Evolutionary conservation across 1,140 invertebrate species (phyloP).

Genomic region (Antheraea mylitta): DNA sequence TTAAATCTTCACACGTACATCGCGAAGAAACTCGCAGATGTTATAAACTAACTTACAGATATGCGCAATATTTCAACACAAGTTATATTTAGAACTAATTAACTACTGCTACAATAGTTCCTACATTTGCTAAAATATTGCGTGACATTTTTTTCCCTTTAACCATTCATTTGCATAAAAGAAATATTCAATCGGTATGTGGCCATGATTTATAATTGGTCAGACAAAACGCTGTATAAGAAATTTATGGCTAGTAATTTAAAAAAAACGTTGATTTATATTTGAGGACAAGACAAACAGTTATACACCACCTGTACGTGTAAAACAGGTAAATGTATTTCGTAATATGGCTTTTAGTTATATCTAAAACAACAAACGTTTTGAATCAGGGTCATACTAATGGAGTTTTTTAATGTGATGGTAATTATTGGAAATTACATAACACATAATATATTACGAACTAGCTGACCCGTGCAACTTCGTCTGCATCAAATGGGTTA

Average conservation of each 20-base stretch:
- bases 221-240: not conserved
- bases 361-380: not conserved
- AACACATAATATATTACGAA: not conserved
- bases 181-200: not conserved
- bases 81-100: no score
- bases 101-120: no score
- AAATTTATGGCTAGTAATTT: not conserved
- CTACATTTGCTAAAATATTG: no score
- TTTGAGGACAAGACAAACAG: not conserved
- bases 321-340: slow-evolving; percentile 5
- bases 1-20: no score
- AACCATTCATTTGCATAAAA: not conserved
- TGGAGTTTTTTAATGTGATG: not conserved
- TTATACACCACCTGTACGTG: not conserved
- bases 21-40: no score
- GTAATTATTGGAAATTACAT: not conserved
- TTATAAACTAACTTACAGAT: no score
- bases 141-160: not conserved
- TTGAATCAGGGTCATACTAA: slow-evolving; percentile 2
- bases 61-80: no score
- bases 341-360: not conserved
- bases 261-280: not conserved
- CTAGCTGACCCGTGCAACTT: no score
- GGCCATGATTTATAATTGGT: not conserved
- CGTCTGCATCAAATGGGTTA: no score